Evolutionary conservation across 2,888 invertebrate species (phyloP), one percentile per base, ranked within the genome.

Genomic region (Fissipunctia ypsillon): DNA sequence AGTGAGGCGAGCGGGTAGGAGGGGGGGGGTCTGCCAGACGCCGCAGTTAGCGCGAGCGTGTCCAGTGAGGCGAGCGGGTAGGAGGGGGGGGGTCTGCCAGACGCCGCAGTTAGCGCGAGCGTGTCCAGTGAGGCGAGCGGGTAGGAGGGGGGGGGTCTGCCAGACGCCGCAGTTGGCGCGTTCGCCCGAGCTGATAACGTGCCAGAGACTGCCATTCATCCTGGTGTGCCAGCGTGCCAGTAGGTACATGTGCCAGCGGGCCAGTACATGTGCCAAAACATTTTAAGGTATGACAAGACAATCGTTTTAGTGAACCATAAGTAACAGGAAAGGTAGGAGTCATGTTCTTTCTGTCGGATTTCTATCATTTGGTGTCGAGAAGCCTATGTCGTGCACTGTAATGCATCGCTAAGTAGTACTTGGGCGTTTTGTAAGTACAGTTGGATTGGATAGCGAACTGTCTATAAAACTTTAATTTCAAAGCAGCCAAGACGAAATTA

Each of bases 121-220:
- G n/a, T n/a, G 52, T 54, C 75, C 81, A 52, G 68, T 80, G 74
- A 60, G 45, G 63, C 38, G n/a, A n/a, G n/a, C n/a, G n/a, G n/a
- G n/a, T n/a, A 41, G 22, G 22, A 45, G 22, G 7, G 14, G 68
- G 14, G 14, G 31, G 61, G 38, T n/a, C 66, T 63, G 52, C 63
- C 59, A 73, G 79, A 79, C 83, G 38, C 60, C 60, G 65, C 74
- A 60, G 75, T 84, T 79, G 72, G 67, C 38, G 69, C 84, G 61
- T n/a, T 73, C 63, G 68, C 35, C 74, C 70, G 77, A 73, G 72
- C 60, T 73, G 84, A 86, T 86, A 84, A 76, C 68, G 57, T 67
- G 60, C 48, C 68, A 61, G 52, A 56, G 31, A 50, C 71, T 72
- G 50, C 67, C 63, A 67, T 80, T 54, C 84, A 60, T 80, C 54